A percentile compares a stretch with the other conserved stretches of the same genome.
Conservation (phyloP, 2,797 vertebrate species). For the Lutjanus campechanus region DNA sequence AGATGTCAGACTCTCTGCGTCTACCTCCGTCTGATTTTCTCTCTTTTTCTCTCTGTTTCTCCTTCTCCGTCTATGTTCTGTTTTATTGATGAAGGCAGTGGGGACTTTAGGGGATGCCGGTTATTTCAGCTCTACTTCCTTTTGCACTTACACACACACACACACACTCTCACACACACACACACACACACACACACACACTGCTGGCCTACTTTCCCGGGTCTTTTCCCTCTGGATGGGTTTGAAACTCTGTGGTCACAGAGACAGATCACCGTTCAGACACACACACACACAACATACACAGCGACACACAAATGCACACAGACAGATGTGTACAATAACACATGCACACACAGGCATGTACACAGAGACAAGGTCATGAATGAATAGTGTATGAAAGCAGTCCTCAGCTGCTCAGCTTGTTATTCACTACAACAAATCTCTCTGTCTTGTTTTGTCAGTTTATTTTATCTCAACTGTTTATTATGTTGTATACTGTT, state of each 20-base stretch:
- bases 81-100: constrained; percentile 85
- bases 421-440: constrained; percentile 11
- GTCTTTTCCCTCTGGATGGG: constrained; percentile 71
- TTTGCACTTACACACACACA: constrained; percentile 35
- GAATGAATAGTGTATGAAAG: constrained; percentile 17
- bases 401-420: constrained; percentile 16
- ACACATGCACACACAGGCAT: background rate
- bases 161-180: constrained; percentile 12
- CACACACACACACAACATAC: constrained; percentile 28
- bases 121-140: constrained; percentile 87
- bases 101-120: constrained; percentile 75
- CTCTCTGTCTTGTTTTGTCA: constrained; percentile 1
- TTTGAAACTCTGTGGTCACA: constrained; percentile 66
- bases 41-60: constrained; percentile 40
- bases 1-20: constrained; percentile 15
- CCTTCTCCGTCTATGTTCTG: constrained; percentile 60
- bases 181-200: constrained; percentile 31
- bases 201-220: constrained; percentile 75
- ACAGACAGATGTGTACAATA: constrained; percentile 41
- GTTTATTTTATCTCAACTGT: background rate
- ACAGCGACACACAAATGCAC: constrained; percentile 8
- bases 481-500: background rate
- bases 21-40: constrained; percentile 34
- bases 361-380: constrained; percentile 43
- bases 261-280: constrained; percentile 49